These are phyloP conservation scores for Flabesymbios commensalis DNA, from an alignment of 2,888 invertebrate species.

Conservation along the genomic window DNA sequence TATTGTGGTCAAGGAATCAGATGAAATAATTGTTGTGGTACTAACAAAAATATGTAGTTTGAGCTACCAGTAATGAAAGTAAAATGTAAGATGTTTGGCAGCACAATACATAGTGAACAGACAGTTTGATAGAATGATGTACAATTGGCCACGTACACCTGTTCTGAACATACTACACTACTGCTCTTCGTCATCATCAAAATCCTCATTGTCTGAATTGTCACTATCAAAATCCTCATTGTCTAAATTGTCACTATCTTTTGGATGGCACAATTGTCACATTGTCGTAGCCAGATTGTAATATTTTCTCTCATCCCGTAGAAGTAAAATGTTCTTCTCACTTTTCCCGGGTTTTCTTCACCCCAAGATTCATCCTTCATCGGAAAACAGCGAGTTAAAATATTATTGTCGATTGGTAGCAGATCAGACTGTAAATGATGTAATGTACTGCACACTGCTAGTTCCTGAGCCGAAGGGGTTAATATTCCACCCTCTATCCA, in stretches of 20 bases:
- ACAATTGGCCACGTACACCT: too few species aligned
- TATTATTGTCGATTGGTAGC: slow-evolving; percentile 5
- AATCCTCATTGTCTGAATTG: too few species aligned
- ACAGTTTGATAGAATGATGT: too few species aligned
- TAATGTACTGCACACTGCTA: neutral
- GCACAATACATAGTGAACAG: too few species aligned
- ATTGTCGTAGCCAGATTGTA: slow-evolving; percentile 17
- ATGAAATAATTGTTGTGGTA: too few species aligned
- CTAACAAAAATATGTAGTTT: too few species aligned
- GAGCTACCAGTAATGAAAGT: too few species aligned
- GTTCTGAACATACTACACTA: too few species aligned
- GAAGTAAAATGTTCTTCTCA: slow-evolving; percentile 19
- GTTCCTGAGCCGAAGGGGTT: slow-evolving; percentile 4
- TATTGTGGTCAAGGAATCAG: too few species aligned
- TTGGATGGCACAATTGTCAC: slow-evolving; percentile 22
- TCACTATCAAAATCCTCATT: too few species aligned
- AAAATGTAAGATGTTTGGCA: too few species aligned
- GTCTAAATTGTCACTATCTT: slow-evolving; percentile 19
- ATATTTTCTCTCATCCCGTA: slow-evolving; percentile 19
- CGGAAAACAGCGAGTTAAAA: slow-evolving; percentile 14
- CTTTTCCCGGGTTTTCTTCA: slow-evolving; percentile 18
- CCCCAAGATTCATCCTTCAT: slow-evolving; percentile 12
- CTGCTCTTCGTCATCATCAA: too few species aligned
- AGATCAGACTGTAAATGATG: slow-evolving; percentile 8
- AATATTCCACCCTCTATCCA: neutral